Percentiles rank a stretch among this genome's conserved stretches.
These are phyloP conservation scores for Garra rufa DNA, from an alignment of 2,113 vertebrate genomes.

Conservation along the genomic window DNA sequence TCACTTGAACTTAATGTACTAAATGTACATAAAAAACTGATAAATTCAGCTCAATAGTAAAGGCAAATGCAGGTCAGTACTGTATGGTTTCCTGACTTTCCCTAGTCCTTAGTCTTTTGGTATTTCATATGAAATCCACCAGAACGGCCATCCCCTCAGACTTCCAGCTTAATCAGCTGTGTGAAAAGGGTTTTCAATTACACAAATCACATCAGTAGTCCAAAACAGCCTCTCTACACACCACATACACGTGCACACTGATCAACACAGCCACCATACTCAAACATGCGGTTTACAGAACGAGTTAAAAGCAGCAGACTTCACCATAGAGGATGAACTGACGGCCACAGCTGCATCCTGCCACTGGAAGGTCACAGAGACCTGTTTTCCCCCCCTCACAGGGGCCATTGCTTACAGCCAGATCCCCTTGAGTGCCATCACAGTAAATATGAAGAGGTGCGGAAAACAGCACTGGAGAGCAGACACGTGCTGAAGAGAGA, in stretches of 20 bases:
- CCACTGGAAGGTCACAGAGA: slow-evolving; percentile 13
- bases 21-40: no score
- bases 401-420: slow-evolving; percentile 43
- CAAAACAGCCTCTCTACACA: background rate
- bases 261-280: slow-evolving; percentile 31
- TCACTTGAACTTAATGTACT: no score
- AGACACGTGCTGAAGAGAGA: slow-evolving; percentile 20
- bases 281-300: slow-evolving; percentile 34
- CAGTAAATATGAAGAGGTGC: slow-evolving; percentile 53
- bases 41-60: no score
- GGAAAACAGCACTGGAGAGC: slow-evolving; percentile 40
- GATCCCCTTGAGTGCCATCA: slow-evolving; percentile 45
- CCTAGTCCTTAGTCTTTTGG: background rate
- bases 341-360: background rate
- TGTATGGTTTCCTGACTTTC: background rate
- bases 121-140: background rate
- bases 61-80: no score
- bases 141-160: background rate
- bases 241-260: slow-evolving; percentile 9
- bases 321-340: background rate
- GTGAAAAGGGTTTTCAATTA: slow-evolving; percentile 37
- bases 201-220: background rate
- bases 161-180: background rate
- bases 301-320: slow-evolving; percentile 22
- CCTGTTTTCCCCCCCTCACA: background rate